These are phyloP conservation scores for Thalassarche chlororhynchos DNA, from an alignment of 2,113 vertebrate species.

Conservation along the genomic window DNA sequence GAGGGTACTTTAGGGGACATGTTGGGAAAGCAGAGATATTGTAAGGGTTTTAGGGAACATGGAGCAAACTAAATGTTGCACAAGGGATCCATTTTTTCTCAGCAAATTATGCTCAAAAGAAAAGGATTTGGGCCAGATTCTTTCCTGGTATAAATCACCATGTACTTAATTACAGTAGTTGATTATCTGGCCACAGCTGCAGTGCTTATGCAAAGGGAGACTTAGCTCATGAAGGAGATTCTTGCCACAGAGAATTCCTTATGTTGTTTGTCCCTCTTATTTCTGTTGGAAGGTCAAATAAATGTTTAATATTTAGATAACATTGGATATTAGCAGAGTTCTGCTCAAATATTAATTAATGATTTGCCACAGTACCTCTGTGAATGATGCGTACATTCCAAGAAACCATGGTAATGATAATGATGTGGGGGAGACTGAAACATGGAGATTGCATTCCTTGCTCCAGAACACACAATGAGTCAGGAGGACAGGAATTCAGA, in stretches of 20 bases:
- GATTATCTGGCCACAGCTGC: background rate
- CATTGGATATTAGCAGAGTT: background rate
- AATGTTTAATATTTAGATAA: background rate
- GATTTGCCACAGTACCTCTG: background rate
- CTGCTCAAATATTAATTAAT: background rate
- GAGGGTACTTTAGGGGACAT: background rate
- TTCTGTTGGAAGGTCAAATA: background rate
- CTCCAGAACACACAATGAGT: background rate
- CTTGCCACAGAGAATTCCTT: background rate
- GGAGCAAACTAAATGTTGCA: background rate
- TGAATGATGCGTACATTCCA: background rate
- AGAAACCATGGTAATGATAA: background rate
- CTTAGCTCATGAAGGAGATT: background rate
- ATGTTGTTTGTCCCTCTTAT: background rate
- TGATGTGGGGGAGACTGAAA: background rate
- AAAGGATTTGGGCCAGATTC: background rate
- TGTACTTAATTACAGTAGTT: background rate
- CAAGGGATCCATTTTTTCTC: background rate
- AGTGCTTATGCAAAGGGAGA: background rate
- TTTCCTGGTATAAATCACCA: background rate
- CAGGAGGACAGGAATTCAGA: background rate
- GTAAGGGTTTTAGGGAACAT: background rate
- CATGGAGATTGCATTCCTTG: background rate
- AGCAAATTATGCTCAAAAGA: background rate
- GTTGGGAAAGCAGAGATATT: background rate